Evolutionary conservation across 2,797 vertebrate species (phyloP).

Genomic region (Mareca strepera): DNA sequence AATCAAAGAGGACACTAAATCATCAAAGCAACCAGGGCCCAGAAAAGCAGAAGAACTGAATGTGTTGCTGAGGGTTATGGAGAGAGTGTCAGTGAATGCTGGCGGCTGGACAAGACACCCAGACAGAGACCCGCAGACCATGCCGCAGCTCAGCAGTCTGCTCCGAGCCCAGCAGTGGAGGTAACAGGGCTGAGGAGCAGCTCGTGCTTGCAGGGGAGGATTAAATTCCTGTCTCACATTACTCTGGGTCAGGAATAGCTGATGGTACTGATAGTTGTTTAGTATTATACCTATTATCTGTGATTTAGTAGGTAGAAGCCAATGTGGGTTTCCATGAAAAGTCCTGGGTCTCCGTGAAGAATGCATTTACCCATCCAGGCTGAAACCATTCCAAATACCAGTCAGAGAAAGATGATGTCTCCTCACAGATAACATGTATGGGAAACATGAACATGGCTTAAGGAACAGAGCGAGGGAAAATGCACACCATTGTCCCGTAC

Average conservation of each 20-base stretch:
- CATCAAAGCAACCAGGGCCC: not conserved
- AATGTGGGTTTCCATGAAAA: not conserved
- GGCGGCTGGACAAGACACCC: not conserved
- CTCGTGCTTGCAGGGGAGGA: not conserved
- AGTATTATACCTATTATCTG: not conserved
- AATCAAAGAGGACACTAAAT: constrained; percentile 18
- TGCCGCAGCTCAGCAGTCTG: not conserved
- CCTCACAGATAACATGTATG: fast-evolving
- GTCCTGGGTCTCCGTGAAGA: not conserved
- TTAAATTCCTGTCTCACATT: not conserved
- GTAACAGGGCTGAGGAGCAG: not conserved
- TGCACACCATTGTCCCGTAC: fast-evolving
- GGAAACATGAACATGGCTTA: not conserved
- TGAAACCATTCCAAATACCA: not conserved
- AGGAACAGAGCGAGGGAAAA: not conserved
- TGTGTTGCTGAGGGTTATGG: not conserved
- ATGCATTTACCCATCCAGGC: not conserved
- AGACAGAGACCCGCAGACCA: fast-evolving
- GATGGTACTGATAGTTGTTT: not conserved
- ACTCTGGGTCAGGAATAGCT: not conserved
- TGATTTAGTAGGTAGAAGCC: not conserved
- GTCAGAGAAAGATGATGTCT: not conserved
- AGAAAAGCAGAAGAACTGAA: constrained; percentile 4
- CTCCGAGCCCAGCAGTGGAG: fast-evolving
- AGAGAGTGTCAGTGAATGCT: not conserved